These are phyloP conservation scores for Ormyrus labotus DNA, from an alignment of 2,888 invertebrate species.

Conservation along the genomic window DNA sequence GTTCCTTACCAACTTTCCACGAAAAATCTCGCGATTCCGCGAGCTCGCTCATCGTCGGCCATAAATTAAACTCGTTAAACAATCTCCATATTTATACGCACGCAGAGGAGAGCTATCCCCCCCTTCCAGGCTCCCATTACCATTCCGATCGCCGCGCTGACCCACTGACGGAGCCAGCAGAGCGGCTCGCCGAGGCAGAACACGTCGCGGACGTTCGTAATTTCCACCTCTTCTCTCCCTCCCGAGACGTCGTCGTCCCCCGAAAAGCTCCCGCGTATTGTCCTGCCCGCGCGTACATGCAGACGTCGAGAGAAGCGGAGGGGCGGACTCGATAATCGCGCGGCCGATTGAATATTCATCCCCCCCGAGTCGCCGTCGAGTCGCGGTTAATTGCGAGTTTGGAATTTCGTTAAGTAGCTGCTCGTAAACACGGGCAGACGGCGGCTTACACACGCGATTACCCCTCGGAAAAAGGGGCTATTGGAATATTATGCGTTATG, in stretches of 20 bases:
- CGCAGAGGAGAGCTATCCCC: not conserved
- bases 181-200: not conserved
- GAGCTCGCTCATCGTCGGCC: conserved; percentile 1
- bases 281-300: not conserved
- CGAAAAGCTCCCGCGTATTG: conserved; percentile 9
- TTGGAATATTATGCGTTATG: too few relatives aligned
- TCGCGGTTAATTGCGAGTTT: conserved; percentile 31
- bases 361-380: not conserved
- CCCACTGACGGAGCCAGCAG: conserved; percentile 12
- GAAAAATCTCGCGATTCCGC: not conserved
- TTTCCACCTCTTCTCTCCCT: not conserved
- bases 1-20: not conserved
- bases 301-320: not conserved
- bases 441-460: not conserved
- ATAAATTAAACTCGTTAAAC: conserved; percentile 30
- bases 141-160: conserved; percentile 18
- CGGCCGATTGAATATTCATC: conserved; percentile 44
- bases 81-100: conserved; percentile 36
- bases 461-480: not conserved
- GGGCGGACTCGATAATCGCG: too few relatives aligned
- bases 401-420: not conserved
- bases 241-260: not conserved
- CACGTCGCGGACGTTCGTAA: conserved; percentile 36
- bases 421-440: not conserved
- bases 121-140: not conserved